These are phyloP conservation scores for Cricetomys ansorgei DNA, from an alignment of 2,113 vertebrate genomes.

Conservation along the genomic window DNA sequence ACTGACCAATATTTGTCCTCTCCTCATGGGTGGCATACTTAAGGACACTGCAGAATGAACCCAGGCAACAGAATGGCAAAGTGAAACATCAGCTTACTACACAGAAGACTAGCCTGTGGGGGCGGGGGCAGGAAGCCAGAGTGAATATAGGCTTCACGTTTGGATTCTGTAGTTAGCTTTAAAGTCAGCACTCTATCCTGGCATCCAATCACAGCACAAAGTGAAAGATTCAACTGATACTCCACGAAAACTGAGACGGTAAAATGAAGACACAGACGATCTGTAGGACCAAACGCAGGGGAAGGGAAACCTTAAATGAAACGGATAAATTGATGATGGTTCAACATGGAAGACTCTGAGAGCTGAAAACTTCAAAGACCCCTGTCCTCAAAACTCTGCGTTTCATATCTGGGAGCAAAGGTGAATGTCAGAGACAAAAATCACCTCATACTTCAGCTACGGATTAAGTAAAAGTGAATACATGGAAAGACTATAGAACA, in stretches of 20 bases:
- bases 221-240: neutral
- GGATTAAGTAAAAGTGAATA: neutral
- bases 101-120: neutral
- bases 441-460: neutral
- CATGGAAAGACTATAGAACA: neutral
- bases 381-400: too few species aligned
- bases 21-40: neutral
- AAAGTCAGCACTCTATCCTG: neutral
- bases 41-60: neutral
- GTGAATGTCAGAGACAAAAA: neutral
- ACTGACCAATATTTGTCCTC: neutral
- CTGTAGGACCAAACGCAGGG: neutral
- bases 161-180: neutral
- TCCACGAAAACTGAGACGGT: neutral
- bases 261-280: neutral
- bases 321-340: neutral
- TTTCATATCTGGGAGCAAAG: neutral
- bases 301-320: neutral
- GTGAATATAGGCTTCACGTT: neutral
- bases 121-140: neutral
- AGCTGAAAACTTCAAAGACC: neutral
- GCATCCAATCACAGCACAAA: neutral
- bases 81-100: neutral
- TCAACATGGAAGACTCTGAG: neutral
- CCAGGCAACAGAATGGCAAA: neutral